Evolutionary conservation across 2,888 invertebrate genomes (phyloP).

Genomic region (Drosophila nigricruria): DNA sequence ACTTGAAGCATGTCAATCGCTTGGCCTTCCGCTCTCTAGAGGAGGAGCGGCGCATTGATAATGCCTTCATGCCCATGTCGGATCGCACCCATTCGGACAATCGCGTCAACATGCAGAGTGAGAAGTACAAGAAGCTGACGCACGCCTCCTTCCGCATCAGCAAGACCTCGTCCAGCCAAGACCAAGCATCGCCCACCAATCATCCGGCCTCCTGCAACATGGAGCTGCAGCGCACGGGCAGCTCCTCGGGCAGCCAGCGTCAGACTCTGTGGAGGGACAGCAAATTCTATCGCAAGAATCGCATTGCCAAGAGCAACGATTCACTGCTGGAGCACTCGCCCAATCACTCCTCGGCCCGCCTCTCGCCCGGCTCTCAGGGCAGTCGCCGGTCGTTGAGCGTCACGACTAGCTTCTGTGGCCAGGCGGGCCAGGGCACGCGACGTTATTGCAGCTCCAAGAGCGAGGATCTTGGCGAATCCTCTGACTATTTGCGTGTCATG

Average conservation of each 20-base stretch:
- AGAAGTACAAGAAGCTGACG: conserved; percentile 85
- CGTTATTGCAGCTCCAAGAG: conserved; percentile 83
- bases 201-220: conserved; percentile 58
- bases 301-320: conserved; percentile 85
- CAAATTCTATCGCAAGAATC: conserved; percentile 85
- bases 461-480: conserved; percentile 82
- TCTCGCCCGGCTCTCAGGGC: conserved; percentile 78
- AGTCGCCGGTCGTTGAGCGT: conserved; percentile 75
- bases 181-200: conserved; percentile 63
- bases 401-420: conserved; percentile 78
- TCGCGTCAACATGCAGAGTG: conserved; percentile 84
- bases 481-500: conserved; percentile 80
- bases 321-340: conserved; percentile 84
- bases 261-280: conserved; percentile 85
- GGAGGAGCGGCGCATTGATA: conserved; percentile 85
- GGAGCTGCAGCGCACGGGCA: conserved; percentile 78
- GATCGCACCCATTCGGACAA: conserved; percentile 85
- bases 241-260: conserved; percentile 71
- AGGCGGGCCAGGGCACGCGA: conserved; percentile 52
- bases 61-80: conserved; percentile 84
- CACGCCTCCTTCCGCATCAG: conserved; percentile 85
- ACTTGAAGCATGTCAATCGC: conserved; percentile 84
- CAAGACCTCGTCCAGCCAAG: conserved; percentile 78
- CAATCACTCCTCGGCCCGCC: conserved; percentile 74
- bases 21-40: conserved; percentile 85